phyloP scores from a whole-genome alignment of 2,888 invertebrate species.

The Axea sp. region DNA sequence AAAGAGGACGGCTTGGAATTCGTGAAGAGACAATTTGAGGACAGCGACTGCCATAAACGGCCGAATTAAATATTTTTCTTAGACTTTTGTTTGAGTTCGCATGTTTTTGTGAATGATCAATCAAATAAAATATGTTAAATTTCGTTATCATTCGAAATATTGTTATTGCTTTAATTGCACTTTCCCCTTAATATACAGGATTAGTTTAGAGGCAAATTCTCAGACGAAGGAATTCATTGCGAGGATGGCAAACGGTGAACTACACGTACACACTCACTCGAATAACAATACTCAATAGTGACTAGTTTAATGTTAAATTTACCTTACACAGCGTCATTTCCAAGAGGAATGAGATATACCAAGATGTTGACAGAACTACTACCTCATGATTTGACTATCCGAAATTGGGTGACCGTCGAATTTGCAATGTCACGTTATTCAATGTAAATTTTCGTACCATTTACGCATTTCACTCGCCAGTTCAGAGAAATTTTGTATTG shows the following conservation, averaged over 20 bases:
- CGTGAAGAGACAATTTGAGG: constrained; percentile 9
- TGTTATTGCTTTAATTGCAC: constrained; percentile 31
- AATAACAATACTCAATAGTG: constrained; percentile 44
- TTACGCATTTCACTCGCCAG: too few species aligned
- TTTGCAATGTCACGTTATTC: constrained; percentile 8
- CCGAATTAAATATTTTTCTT: constrained; percentile 50
- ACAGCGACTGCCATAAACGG: constrained; percentile 40
- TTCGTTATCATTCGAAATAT: constrained; percentile 21
- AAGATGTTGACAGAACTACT: constrained; percentile 6
- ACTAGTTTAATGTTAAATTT: constrained; percentile 51
- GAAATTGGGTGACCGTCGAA: constrained; percentile 5
- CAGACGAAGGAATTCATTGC: background rate
- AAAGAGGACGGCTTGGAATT: constrained; percentile 9
- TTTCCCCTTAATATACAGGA: background rate
- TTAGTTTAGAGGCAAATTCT: constrained; percentile 6
- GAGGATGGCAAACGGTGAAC: constrained; percentile 15
- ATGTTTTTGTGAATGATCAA: constrained; percentile 3
- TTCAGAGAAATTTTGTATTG: too few species aligned
- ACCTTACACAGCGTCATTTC: constrained; percentile 42
- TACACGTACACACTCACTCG: constrained; percentile 32
- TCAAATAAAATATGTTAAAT: constrained; percentile 16
- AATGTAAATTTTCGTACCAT: constrained; percentile 1
- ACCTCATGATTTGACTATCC: background rate
- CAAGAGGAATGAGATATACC: constrained; percentile 32
- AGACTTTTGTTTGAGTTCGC: too few species aligned